phyloP scores from a whole-genome alignment of 2,888 invertebrate genomes.

The Rapana venosa region DNA sequence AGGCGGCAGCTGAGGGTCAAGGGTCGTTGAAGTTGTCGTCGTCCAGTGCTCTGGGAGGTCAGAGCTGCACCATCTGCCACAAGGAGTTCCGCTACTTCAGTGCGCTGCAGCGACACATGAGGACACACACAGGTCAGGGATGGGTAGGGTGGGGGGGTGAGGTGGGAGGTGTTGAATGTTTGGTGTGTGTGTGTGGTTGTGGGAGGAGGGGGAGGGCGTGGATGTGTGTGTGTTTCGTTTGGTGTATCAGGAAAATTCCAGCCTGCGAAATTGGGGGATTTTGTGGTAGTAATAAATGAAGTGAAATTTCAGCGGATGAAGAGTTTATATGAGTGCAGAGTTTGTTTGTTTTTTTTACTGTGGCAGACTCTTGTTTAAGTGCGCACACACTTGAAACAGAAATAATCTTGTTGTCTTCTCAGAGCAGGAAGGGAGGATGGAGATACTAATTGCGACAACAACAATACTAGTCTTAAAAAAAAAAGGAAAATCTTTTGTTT shows the following conservation, averaged over 20 bases:
- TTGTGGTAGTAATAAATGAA: too few relatives aligned
- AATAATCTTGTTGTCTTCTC: too few relatives aligned
- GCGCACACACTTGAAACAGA: too few relatives aligned
- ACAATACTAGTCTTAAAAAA: too few relatives aligned
- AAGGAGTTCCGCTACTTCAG: constrained; percentile 43
- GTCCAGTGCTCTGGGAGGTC: neutral
- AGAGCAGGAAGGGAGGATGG: too few relatives aligned
- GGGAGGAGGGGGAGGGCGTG: neutral
- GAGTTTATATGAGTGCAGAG: too few relatives aligned
- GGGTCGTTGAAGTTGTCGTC: neutral
- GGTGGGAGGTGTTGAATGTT: neutral
- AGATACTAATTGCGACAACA: too few relatives aligned
- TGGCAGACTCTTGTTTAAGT: too few relatives aligned
- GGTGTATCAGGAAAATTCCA: neutral
- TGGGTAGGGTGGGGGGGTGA: neutral
- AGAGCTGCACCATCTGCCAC: constrained; percentile 35
- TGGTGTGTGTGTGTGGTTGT: neutral
- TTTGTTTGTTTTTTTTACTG: too few relatives aligned
- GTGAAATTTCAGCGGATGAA: too few relatives aligned
- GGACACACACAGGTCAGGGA: constrained; percentile 35
- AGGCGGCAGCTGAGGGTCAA: neutral
- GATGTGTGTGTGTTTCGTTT: neutral
- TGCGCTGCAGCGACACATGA: constrained; percentile 43
- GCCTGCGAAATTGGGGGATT: too few relatives aligned
- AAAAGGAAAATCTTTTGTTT: too few relatives aligned